Evolutionary conservation across 2,113 vertebrate genomes (phyloP), one percentile per base, ranked within the genome.

Genomic region (Silurus glanis): DNA sequence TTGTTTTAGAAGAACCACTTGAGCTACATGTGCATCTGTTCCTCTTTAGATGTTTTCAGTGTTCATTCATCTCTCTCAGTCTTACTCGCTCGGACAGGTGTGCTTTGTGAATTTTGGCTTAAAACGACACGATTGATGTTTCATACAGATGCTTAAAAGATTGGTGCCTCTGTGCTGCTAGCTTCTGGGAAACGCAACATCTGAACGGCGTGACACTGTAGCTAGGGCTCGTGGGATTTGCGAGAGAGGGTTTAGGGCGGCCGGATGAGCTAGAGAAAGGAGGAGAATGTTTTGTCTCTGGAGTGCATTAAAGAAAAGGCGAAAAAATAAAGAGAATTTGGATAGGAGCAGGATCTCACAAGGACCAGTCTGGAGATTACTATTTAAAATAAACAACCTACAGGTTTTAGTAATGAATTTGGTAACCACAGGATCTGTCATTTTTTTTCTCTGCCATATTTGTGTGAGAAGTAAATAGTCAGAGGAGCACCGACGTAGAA

Each of bases 221-320:
- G 47, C 80, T 80, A 64, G 78, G 80, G 59, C 59, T 84, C 78
- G 13, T 78, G 88, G 83, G 82, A 82, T 85, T 81, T 84, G 78
- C 17, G 82, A 85, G 58, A 82, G 80, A 45, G 17, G 5, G 47
- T 28, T 75, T 69, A 10, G 53, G n/a, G 72, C 13, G 28, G 37
- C 23, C 14, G 12, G 64, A 75, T 53, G 55, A 83, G 53, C 82
- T 64, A 75, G 82, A 53, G 16, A 37, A n/a, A 9, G 37, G 71
- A 71, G 66, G 72, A 51, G 69, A 80, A 84, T 81, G 82, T 76
- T 62, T 62, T n/a, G 51, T 83, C 59, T 51, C 67, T 67, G 0
- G 78, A 78, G 85, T 51, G 78, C 58, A 82, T 17, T 28, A 56
- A 69, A 59, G 17, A 9, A 53, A 47, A 21, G 23, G 6, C 6